Evolutionary conservation across 2,888 invertebrate genomes (phyloP), one percentile per base, ranked within the genome.

Genomic region (Meganola albula): DNA sequence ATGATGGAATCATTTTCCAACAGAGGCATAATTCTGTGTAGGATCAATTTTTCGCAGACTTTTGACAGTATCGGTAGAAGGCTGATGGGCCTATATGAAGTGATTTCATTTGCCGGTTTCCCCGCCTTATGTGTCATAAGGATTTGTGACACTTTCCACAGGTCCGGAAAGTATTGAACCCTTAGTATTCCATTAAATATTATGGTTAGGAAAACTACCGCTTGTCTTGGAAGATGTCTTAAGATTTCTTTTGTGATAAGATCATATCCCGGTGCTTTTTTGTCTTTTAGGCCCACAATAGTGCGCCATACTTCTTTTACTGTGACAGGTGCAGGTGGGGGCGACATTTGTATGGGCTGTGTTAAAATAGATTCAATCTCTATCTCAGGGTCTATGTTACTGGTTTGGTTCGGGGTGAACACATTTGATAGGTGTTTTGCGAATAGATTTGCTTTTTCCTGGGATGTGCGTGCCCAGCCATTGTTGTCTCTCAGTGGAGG

Each of bases 181-280:
- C 40, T 28, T 0, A 47, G n/a, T 4, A 40, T 40, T 1, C 21
- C 32, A 29, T 51, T 48, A n/a, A n/a, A n/a, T n/a, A n/a, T n/a
- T 7, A 20, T 5, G 20, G n/a, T 40, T 3, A 49, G 24, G 18
- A 32, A 44, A 1, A 35, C 21, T 11, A 53, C 27, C 2, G 31
- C 45, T 24, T 43, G 44, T 13, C 10, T 34, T 8, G 46, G 51
- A 1, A 50, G 25, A 20, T 47, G 21, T 20, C 16, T 30, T 1
- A 48, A n/a, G 0, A 44, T 12, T 24, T 37, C 32, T 18, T 36
- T 30, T 4, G 34, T 42, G 4, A 46, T 42, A 3, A 50, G 28
- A 22, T 47, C 54, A 30, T 37, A 54, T 1, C 46, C 48, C 4
- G 47, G 47, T 9, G 48, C 44, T 24, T 48, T 49, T 18, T 43